Percentiles rank a stretch among this genome's conserved stretches.
phyloP scores from a whole-genome alignment of 2,797 vertebrate species.

The Mormyrus hasselquistii region DNA sequence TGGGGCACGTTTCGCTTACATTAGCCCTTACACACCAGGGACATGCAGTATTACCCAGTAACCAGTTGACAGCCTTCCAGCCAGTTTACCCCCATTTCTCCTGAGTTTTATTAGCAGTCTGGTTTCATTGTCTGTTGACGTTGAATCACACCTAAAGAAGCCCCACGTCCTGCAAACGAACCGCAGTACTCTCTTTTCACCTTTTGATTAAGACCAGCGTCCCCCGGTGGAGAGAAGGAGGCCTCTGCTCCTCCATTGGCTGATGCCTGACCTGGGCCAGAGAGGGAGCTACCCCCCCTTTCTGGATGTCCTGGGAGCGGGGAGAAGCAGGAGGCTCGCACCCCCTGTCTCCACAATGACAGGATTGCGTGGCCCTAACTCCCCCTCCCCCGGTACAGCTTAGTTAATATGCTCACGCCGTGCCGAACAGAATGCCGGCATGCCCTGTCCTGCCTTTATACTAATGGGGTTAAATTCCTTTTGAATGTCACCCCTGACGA shows the following conservation, averaged over 20 bases:
- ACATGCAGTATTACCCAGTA: neutral
- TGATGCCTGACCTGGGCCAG: neutral
- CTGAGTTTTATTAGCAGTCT: neutral
- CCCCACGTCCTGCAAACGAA: neutral
- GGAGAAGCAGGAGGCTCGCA: neutral
- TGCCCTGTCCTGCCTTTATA: neutral
- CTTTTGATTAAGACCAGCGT: neutral
- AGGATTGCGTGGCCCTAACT: neutral
- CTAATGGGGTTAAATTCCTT: neutral
- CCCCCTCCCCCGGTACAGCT: constrained; percentile 21
- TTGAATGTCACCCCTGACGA: neutral
- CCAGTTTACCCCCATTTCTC: neutral
- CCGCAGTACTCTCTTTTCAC: neutral
- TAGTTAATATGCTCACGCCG: constrained; percentile 27
- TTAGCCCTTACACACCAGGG: neutral
- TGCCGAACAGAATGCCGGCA: constrained; percentile 15
- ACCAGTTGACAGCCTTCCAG: neutral
- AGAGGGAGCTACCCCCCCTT: neutral
- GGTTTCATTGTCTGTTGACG: neutral
- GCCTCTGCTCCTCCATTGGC: neutral
- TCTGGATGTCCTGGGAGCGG: neutral
- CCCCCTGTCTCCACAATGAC: neutral
- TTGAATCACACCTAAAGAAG: neutral
- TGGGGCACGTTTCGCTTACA: neutral
- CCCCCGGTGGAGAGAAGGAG: neutral